Evolutionary conservation across 1,140 invertebrate genomes (phyloP), one percentile per base, ranked within the genome.

Genomic region (Gonatopus flavifemur): DNA sequence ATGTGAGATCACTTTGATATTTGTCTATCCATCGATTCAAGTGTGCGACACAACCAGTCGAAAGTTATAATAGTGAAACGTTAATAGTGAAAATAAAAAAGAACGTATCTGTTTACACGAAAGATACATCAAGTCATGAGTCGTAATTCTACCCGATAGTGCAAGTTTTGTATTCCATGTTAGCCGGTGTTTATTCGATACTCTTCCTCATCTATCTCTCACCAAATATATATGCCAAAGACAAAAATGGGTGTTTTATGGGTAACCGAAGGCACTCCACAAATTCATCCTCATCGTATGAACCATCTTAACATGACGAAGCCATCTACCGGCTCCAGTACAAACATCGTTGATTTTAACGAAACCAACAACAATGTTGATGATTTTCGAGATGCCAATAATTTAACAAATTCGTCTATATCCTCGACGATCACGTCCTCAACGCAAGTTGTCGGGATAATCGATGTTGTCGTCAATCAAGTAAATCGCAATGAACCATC

Each of bases 161-260:
- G n/a, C n/a, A n/a, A n/a, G n/a, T n/a, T n/a, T n/a, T n/a, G n/a
- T n/a, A n/a, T n/a, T n/a, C n/a, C n/a, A n/a, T n/a, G n/a, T n/a
- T n/a, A n/a, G n/a, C n/a, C n/a, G n/a, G n/a, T n/a, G n/a, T n/a
- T n/a, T n/a, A 37, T 37, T 37, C 15, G 36, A 12, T n/a, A 33
- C 16, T 33, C 16, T 33, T 33, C 31, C 16, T 18, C 19, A 4
- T 32, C 7, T n/a, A 9, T 33, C 9, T 35, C n/a, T 24, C 6
- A 13, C 28, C 21, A 20, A 22, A 37, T 12, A 21, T 35, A 18
- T 24, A 33, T 36, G 32, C 37, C 37, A 57, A 52, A 30, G 5
- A 40, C 13, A 38, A 69, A 67, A 49, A 77, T 76, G 72, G 72
- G 73, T 55, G 69, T 76, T 48, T 60, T 75, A 43, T 55, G 76